phyloP scores from a whole-genome alignment of 2,888 invertebrate species.

The Drosophila merina region DNA sequence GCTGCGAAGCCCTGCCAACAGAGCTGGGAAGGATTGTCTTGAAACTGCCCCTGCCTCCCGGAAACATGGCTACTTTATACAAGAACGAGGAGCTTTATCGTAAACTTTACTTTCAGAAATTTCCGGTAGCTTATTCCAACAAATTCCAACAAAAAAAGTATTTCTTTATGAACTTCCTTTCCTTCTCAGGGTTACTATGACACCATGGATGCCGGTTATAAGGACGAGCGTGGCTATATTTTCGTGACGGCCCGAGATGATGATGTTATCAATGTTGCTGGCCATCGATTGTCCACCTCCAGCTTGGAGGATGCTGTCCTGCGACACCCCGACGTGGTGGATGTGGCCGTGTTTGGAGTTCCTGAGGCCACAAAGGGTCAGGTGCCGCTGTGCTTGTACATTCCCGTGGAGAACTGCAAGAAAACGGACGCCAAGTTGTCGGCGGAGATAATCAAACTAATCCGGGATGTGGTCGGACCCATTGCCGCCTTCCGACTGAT shows the following conservation, averaged over 20 bases:
- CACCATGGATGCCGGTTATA: slow-evolving; percentile 97
- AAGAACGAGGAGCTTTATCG: slow-evolving; percentile 91
- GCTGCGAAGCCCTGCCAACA: slow-evolving; percentile 87
- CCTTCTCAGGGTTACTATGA: slow-evolving; percentile 86
- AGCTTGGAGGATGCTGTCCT: slow-evolving; percentile 95
- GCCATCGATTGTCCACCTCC: slow-evolving; percentile 94
- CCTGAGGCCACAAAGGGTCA: slow-evolving; percentile 96
- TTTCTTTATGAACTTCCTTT: too few species aligned
- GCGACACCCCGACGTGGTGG: slow-evolving; percentile 93
- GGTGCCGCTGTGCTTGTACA: slow-evolving; percentile 94
- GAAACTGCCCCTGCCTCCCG: slow-evolving; percentile 95
- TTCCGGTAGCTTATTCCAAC: slow-evolving; percentile 86
- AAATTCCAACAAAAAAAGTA: too few species aligned
- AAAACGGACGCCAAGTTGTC: slow-evolving; percentile 81
- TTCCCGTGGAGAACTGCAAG: slow-evolving; percentile 86
- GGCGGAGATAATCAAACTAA: slow-evolving; percentile 82
- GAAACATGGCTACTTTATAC: slow-evolving; percentile 93
- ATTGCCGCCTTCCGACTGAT: slow-evolving; percentile 94
- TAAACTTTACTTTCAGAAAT: slow-evolving; percentile 92
- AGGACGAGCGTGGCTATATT: slow-evolving; percentile 92
- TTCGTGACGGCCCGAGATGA: slow-evolving; percentile 96
- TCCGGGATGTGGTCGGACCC: slow-evolving; percentile 85
- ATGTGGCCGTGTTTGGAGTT: slow-evolving; percentile 95
- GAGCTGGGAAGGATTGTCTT: slow-evolving; percentile 93
- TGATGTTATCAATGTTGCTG: slow-evolving; percentile 97